Evolutionary conservation across 2,113 vertebrate genomes (phyloP).

Genomic region (Zosterops borbonicus): DNA sequence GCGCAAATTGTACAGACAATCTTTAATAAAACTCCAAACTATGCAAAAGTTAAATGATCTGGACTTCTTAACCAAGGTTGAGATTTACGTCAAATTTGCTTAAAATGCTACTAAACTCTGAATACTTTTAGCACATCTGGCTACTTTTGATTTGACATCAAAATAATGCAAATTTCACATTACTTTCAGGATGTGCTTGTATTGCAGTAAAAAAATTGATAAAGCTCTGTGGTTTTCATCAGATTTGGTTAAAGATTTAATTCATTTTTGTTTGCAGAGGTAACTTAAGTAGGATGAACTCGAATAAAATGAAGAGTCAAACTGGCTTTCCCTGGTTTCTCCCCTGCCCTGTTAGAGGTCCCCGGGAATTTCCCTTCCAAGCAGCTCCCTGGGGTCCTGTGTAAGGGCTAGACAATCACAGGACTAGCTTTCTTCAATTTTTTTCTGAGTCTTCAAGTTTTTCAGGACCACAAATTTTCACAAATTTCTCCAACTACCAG

Average conservation of each 20-base stretch:
- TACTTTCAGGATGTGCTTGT: not conserved
- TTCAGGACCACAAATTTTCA: not conserved
- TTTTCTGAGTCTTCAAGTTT: not conserved
- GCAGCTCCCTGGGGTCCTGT: not conserved
- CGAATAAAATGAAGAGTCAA: not conserved
- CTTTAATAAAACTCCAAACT: not conserved
- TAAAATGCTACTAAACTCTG: not conserved
- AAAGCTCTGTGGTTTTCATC: not conserved
- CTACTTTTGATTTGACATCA: not conserved
- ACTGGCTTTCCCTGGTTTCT: not conserved
- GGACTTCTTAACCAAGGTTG: not conserved
- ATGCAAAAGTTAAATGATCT: not conserved
- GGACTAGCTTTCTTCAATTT: not conserved
- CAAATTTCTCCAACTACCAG: not conserved
- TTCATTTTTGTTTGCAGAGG: not conserved
- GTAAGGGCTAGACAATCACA: not conserved
- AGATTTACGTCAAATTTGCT: not conserved
- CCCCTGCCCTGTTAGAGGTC: not conserved
- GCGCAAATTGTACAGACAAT: not conserved
- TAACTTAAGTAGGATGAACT: not conserved
- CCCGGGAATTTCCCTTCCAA: not conserved
- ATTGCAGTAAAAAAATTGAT: not conserved
- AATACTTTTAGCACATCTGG: not conserved
- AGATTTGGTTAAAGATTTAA: not conserved
- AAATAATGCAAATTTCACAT: slow-evolving; percentile 6